A percentile compares a stretch with the other conserved stretches of the same genome.
Evolutionary conservation across 2,797 vertebrate species (phyloP).

Genomic region (Esox masquinongy): DNA sequence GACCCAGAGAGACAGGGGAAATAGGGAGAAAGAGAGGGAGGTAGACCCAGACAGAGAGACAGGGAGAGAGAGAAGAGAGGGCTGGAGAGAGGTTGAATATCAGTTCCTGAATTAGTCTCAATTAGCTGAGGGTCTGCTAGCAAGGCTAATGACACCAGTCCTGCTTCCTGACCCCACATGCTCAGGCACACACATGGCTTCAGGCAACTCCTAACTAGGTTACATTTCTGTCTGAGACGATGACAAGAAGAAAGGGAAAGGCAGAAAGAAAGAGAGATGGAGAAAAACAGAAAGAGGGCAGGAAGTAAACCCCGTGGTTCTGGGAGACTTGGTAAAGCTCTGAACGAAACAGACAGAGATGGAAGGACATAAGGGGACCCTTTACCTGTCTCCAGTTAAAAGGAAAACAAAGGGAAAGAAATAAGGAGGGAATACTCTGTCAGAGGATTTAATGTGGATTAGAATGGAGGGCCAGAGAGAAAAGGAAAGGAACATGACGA

Average conservation of each 20-base stretch:
- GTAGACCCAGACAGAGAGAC: slow-evolving; percentile 11
- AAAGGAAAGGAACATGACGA: too few species aligned
- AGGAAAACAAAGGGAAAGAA: background rate
- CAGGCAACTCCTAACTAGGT: slow-evolving; percentile 68
- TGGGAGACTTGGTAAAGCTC: background rate
- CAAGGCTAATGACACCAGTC: slow-evolving; percentile 70
- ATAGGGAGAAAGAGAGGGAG: slow-evolving; percentile 24
- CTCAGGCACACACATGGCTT: slow-evolving; percentile 42
- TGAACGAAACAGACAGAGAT: background rate
- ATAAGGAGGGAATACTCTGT: background rate
- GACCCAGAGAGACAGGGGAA: slow-evolving; percentile 18
- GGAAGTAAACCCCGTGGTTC: background rate
- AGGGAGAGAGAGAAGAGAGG: slow-evolving; percentile 19
- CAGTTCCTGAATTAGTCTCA: slow-evolving; percentile 70
- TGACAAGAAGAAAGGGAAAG: slow-evolving; percentile 25
- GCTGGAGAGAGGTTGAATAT: slow-evolving; percentile 58
- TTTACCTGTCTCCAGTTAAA: background rate
- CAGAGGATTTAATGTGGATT: background rate
- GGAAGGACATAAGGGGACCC: background rate
- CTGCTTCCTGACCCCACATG: slow-evolving; percentile 50
- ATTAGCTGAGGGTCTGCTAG: slow-evolving; percentile 67
- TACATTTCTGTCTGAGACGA: slow-evolving; percentile 62
- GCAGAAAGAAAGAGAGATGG: slow-evolving; percentile 57
- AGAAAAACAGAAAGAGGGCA: background rate
- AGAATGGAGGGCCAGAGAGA: background rate